Base-by-base conservation (phyloP, 1,140 invertebrate species). In the Drosophila trapezifrons region DNA sequence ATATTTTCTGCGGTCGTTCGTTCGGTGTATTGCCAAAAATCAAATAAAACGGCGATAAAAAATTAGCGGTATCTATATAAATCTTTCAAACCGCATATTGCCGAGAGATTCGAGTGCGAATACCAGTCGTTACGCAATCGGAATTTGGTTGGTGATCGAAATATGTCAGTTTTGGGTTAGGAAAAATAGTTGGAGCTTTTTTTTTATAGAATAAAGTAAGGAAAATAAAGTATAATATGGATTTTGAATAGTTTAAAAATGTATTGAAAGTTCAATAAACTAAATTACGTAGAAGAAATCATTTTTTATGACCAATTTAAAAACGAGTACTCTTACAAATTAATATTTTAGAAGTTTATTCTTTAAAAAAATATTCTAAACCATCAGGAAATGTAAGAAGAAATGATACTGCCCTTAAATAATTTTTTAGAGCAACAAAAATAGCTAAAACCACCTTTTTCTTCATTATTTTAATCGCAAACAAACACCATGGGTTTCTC, bases 61-160 rank as follows among this genome's bases (percentile, higher is more conserved):
- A 70, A 71, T 71, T 71, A 71, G 67, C 67, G 37, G 15, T 71
- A 71, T 71, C 67, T 49, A 35, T 71, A 57, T 49, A 70, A 71
- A 71, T 71, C 67, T 57, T 49, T 47, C 17, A 58, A 64, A 58
- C 66, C 65, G 25, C 51, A 70, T 70, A 40, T 69, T 43, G 46
- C 27, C 20, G 13, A 27, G 59, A 49, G 60, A 13, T 70, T 71
- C 10, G 67, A 71, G 51, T 70, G 65, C 65, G 65, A 70, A 56
- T 35, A 18, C 15, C 40, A 70, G 18, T 70, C 52, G 67, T 71
- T 71, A 67, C 40, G 65, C 52, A 57, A 70, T 70, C 27, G 64
- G 8, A 25, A 58, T 35, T 40, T 70, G 13, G 38, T 5, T 29
- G 42, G 13, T 40, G 35, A 58, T 27, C 51, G 27, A 47, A 66